Evolutionary conservation across 2,113 vertebrate species (phyloP).

Genomic region (Plecotus auritus): DNA sequence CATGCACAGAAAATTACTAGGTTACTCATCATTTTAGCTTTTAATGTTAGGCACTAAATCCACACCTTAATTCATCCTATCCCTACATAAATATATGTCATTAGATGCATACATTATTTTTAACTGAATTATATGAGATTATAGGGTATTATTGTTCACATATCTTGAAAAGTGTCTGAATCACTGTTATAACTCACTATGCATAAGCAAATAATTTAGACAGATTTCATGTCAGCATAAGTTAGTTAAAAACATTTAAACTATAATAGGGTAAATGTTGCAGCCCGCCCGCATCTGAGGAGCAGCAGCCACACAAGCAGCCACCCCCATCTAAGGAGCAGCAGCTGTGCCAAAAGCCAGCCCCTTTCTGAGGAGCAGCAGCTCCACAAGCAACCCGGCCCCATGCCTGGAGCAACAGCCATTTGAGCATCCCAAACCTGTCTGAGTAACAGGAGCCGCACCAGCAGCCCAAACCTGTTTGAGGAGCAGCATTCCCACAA

Average conservation of each 20-base stretch:
- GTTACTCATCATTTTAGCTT: background rate
- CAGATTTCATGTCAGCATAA: background rate
- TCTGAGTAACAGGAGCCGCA: too few relatives aligned
- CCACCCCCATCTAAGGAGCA: too few relatives aligned
- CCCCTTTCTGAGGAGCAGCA: too few relatives aligned
- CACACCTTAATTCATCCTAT: background rate
- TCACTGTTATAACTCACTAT: background rate
- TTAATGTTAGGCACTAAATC: background rate
- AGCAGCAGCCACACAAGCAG: too few relatives aligned
- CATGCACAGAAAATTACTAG: background rate
- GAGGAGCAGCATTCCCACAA: too few relatives aligned
- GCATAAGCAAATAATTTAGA: background rate
- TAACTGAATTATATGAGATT: conserved; percentile 13
- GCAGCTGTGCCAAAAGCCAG: too few relatives aligned
- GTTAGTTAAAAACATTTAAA: conserved; percentile 2
- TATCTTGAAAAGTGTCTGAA: background rate
- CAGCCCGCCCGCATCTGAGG: too few relatives aligned
- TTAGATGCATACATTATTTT: background rate
- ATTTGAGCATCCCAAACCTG: too few relatives aligned
- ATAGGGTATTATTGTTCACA: background rate
- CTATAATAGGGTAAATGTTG: background rate
- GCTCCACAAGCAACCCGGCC: too few relatives aligned
- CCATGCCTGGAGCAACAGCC: too few relatives aligned
- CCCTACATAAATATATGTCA: background rate
- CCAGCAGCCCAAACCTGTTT: too few relatives aligned